Base-by-base conservation (phyloP, 2,797 vertebrate species). In the Lepus townsendii region DNA sequence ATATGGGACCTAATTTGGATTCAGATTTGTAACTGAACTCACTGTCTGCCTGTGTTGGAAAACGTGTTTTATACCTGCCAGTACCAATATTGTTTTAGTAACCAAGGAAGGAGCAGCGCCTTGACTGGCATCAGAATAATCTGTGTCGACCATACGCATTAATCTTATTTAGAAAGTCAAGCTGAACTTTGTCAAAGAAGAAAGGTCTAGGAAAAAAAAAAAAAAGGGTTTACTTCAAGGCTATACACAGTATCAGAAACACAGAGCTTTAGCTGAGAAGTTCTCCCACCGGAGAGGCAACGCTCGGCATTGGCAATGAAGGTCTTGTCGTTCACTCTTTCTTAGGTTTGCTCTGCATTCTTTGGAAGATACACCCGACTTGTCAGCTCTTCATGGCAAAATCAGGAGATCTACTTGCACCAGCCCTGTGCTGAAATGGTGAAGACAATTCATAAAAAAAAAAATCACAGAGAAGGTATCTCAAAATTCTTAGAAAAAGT, bases 151-250 rank as follows among this genome's bases (percentile, higher is more conserved):
- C n/a, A 90, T 83, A 94, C 32, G 9, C 96, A 97, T 98, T 97
- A 98, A 97, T 96, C 95, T 98, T 97, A 96, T 90, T 93, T 95
- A 96, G 62, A 88, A 97, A 97, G 82, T 97, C 96, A 96, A 94
- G 84, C 84, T 94, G 78, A 96, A 97, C 54, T 97, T 97, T 97
- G 96, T 97, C 91, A 97, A 97, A 96, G 93, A 4, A 97, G 80
- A 97, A 88, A 69, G 71, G 9, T 12, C 5, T 42, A 78, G 17
- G 57, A 3, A 75, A 63, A 5, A 47, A 75, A 63, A 38, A 42
- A 76, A 69, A 75, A 47, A 47, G 8, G 42, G n/a, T 89, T 97
- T 96, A 68, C 82, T 75, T 93, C 77, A 75, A 96, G 96, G 73
- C 14, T 80, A 5, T 78, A 13, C 26, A 92, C 86, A 82, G 24